Base-by-base conservation (phyloP, 2,113 vertebrate genomes). In the Phoenicopterus ruber region DNA sequence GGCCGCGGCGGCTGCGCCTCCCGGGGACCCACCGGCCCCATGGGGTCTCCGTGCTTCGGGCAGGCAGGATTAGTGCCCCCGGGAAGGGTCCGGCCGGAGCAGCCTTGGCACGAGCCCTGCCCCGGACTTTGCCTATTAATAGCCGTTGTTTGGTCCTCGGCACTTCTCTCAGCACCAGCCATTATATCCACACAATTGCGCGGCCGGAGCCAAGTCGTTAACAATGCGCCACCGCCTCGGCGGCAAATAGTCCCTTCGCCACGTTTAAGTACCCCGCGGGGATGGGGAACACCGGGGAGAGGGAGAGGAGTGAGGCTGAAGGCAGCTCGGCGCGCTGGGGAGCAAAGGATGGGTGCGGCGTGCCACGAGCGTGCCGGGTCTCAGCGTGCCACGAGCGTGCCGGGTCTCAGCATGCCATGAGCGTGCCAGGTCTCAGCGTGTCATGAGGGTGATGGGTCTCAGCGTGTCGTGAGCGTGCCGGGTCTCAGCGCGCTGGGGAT, bases 161-260 rank as follows among this genome's bases (percentile, higher is more conserved):
- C 55, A 40, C 82, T 82, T 95, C 95, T 94, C 79, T 94, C 83
- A 59, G 70, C 94, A 90, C 80, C 55, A 80, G 90, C 94, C 73
- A 74, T 97, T 96, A 91, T 91, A 42, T 69, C 63, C 86, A 89
- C 92, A 98, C 97, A 97, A 97, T 97, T 46, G 94, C 47, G 34
- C 21, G 67, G 79, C 61, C 18, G 3, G 67, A 92, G 98, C 97
- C 97, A 98, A 97, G 44, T 70, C 29, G 42, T 91, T 72, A 90
- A 96, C 96, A 96, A 93, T 94, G 88, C 63, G 2, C 74, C 26
- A 16, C 71, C 14, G 16, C 86, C 94, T 70, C 82, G 44, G 7
- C n/a, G 40, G 71, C 80, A 86, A 92, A 66, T 42, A 66, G 94
- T 79, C 86, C 90, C 62, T 73, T 78, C 77, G 18, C 21, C 12